Evolutionary conservation across 1,140 invertebrate species (phyloP).

Genomic region (Calephelis nemesis): DNA sequence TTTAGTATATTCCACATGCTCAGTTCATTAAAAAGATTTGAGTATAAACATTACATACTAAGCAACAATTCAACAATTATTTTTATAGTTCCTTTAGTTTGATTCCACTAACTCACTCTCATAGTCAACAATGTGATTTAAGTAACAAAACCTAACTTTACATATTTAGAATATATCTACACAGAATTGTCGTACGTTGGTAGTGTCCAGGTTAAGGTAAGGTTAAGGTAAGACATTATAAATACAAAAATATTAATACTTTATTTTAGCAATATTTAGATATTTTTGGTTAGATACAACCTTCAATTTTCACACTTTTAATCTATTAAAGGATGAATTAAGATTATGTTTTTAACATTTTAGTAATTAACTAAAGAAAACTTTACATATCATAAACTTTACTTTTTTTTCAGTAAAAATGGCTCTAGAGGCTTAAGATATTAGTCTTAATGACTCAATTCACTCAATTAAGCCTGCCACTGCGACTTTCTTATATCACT

Average conservation of each 20-base stretch:
- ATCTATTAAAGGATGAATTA: too few species aligned
- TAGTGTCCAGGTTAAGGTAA: conserved; percentile 3
- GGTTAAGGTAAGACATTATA: background rate
- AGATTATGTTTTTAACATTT: too few species aligned
- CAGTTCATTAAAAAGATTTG: background rate
- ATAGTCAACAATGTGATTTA: conserved; percentile 2
- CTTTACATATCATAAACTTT: too few species aligned
- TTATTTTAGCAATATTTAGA: background rate
- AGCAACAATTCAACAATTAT: conserved; percentile 11
- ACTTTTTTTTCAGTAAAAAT: too few species aligned
- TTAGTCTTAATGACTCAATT: too few species aligned
- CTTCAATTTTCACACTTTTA: too few species aligned
- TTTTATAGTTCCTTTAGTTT: conserved; percentile 1
- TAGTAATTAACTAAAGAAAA: too few species aligned
- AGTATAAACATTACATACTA: conserved; percentile 12
- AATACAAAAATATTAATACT: background rate
- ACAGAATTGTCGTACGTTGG: background rate
- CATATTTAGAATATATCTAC: background rate
- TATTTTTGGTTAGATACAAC: too few species aligned
- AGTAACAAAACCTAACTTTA: conserved; percentile 9
- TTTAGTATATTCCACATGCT: background rate
- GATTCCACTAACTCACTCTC: background rate
- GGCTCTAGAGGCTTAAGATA: too few species aligned
- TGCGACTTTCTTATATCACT: too few species aligned
- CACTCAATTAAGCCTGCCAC: too few species aligned